phyloP scores from a whole-genome alignment of 2,888 invertebrate species.

The Megamerina dolium region DNA sequence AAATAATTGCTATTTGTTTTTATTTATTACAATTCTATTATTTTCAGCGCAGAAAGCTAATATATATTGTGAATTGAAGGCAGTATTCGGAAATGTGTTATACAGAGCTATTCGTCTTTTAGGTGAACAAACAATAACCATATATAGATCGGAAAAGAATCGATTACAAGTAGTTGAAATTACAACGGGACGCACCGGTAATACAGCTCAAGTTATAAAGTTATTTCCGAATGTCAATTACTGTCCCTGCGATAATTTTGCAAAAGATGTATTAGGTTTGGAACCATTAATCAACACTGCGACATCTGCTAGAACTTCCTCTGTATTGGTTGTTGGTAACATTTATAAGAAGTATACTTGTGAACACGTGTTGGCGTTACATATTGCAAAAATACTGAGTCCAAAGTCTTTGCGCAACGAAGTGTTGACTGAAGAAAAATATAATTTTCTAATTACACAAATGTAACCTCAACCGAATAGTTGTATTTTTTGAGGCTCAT shows the following conservation, averaged over 20 bases:
- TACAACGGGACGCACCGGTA: conserved; percentile 46
- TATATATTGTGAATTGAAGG: neutral
- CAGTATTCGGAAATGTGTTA: neutral
- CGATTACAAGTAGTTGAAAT: conserved; percentile 56
- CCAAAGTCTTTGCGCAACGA: conserved; percentile 32
- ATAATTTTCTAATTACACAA: conserved; percentile 51
- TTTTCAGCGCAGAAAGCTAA: neutral
- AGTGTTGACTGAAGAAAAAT: conserved; percentile 52
- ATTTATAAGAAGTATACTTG: conserved; percentile 53
- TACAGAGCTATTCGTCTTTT: neutral
- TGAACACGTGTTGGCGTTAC: conserved; percentile 62
- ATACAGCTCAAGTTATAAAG: conserved; percentile 55
- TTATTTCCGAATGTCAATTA: conserved; percentile 62
- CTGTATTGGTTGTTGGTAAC: too few species aligned
- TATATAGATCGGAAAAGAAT: conserved; percentile 50
- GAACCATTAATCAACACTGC: conserved; percentile 6
- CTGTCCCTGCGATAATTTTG: conserved; percentile 62
- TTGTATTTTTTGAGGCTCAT: too few species aligned
- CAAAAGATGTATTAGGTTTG: conserved; percentile 53
- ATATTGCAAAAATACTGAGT: conserved; percentile 52
- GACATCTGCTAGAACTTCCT: neutral
- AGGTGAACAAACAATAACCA: conserved; percentile 54
- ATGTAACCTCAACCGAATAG: conserved; percentile 23
- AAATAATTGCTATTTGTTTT: neutral
- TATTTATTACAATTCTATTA: neutral